Conservation (phyloP, 2,888 invertebrate genomes). For the Leucophora obtusa region DNA sequence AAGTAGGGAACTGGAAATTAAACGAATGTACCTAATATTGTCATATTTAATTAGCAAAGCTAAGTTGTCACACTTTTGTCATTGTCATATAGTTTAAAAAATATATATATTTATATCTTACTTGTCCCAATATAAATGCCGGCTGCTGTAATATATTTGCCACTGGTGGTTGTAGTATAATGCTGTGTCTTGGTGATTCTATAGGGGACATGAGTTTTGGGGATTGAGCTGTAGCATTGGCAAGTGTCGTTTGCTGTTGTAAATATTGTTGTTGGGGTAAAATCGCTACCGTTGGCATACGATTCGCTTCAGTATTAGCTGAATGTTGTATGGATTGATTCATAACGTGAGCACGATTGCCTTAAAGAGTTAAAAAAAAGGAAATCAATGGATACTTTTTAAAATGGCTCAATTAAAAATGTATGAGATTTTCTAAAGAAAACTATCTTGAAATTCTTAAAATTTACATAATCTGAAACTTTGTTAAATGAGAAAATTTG, state of each 20-base stretch:
- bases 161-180: constrained; percentile 80
- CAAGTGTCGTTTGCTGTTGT: constrained; percentile 38
- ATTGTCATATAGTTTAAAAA: too few species aligned
- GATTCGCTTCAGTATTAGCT: constrained; percentile 40
- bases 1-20: too few species aligned
- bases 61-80: too few species aligned
- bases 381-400: too few species aligned
- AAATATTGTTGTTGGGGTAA: constrained; percentile 61
- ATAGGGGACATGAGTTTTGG: constrained; percentile 66
- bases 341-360: constrained; percentile 73
- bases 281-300: constrained; percentile 68
- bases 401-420: too few species aligned
- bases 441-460: too few species aligned
- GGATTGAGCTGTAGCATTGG: constrained; percentile 7
- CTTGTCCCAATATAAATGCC: constrained; percentile 74
- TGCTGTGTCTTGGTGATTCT: constrained; percentile 77
- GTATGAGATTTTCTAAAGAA: too few species aligned
- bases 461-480: too few species aligned
- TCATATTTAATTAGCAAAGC: too few species aligned
- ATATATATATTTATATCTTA: constrained; percentile 55
- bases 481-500: too few species aligned
- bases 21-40: too few species aligned
- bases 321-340: constrained; percentile 63
- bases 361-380: constrained; percentile 65
- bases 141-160: constrained; percentile 71